These are phyloP conservation scores for Harpalus rubripes DNA, from an alignment of 2,888 invertebrate species.

Conservation along the genomic window DNA sequence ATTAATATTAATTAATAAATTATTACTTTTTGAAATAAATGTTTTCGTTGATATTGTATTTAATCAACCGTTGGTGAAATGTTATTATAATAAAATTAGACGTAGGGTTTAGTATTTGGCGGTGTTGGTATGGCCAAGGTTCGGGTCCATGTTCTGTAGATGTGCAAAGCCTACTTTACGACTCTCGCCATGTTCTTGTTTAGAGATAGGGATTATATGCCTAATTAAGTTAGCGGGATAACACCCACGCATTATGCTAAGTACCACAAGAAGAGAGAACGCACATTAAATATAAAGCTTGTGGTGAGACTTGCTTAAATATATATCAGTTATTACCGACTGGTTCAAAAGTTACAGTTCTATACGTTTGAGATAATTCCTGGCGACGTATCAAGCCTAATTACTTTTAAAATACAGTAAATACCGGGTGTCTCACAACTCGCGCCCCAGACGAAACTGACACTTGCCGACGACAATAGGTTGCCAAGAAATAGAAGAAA, in stretches of 20 bases:
- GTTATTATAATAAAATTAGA: no score
- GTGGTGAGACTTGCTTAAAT: not conserved
- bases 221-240: constrained; percentile 45
- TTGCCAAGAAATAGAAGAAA: no score
- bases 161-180: not conserved
- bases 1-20: no score
- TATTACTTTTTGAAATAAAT: no score
- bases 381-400: no score
- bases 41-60: no score
- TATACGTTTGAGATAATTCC: not conserved
- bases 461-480: no score
- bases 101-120: no score
- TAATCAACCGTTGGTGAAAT: no score
- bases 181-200: constrained; percentile 2
- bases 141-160: not conserved
- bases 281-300: constrained; percentile 1
- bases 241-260: constrained; percentile 4
- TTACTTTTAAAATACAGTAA: not conserved
- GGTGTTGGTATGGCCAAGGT: no score
- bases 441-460: no score
- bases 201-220: constrained; percentile 20
- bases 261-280: not conserved
- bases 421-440: no score
- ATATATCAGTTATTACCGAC: not conserved
- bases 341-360: not conserved